Base-by-base conservation (phyloP, 2,113 vertebrate species). In the Carassius carassius region DNA sequence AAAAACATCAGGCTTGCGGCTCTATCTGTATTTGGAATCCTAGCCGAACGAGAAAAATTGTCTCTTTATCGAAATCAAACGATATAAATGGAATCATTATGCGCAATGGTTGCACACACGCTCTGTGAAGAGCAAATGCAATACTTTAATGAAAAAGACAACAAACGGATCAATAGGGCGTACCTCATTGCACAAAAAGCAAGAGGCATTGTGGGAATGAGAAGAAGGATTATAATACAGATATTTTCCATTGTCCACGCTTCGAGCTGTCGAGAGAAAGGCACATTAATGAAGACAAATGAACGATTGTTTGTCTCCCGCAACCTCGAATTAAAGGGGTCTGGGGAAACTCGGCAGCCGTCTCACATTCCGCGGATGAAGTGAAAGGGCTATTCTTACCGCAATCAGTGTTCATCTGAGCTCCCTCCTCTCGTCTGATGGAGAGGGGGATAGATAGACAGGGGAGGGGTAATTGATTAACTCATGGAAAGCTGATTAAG, bases 401-500 rank as follows among this genome's bases (percentile, higher is more conserved):
- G 2, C 63, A 84, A 78, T 70, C 41, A 72, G 74, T 78, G 58
- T 78, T 82, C 80, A 82, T 78, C 44, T 12, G 12, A 78, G 35
- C 47, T 72, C 41, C 44, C 7, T 25, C 62, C 25, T 49, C 25
- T 11, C 65, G 19, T 56, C 10, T 70, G 41, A 23, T 23, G 37
- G 11, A 9, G 44, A 83, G 74, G 56, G 81, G 41, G 41, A 19
- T n/a, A 67, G 85, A 70, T 69, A 81, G 83, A 32, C 14, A 25
- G 86, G 86, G 37, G 51, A 78, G 78, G 21, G 2, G 80, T 69
- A 54, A 88, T 86, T 65, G 85, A 86, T 84, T 77, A 44, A 65
- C 67, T 86, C 78, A 75, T 78, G 69, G 80, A 60, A 60, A 75
- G 44, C 75, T 88, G 82, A 88, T 88, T 85, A 84, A 86, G 84